These are phyloP conservation scores for Polyploca ridens DNA, from an alignment of 2,888 invertebrate species.

Conservation along the genomic window DNA sequence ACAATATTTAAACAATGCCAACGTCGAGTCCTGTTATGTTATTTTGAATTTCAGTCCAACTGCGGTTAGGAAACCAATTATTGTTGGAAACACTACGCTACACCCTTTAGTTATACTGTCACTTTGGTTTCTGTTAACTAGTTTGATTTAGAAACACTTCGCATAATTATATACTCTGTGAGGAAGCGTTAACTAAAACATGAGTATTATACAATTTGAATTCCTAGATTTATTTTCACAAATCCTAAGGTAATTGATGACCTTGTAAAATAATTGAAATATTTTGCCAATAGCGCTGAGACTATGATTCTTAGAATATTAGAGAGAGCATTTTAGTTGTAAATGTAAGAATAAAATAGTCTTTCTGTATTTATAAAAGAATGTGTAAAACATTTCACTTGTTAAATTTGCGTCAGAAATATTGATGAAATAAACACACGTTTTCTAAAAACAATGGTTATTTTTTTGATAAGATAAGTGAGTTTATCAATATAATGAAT, in stretches of 20 bases:
- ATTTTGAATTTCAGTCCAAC: constrained; percentile 42
- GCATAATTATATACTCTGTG: constrained; percentile 40
- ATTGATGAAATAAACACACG: not conserved
- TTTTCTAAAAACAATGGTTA: not conserved
- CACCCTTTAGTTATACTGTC: constrained; percentile 22
- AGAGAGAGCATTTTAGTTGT: not conserved
- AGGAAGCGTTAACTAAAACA: not conserved
- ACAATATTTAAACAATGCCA: constrained; percentile 36
- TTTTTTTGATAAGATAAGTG: not conserved
- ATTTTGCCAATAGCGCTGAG: too few relatives aligned
- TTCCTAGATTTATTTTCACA: not conserved
- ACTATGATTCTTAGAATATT: too few relatives aligned
- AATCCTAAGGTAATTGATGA: too few relatives aligned
- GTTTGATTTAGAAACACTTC: constrained; percentile 21
- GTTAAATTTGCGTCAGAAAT: too few relatives aligned
- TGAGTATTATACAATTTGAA: not conserved
- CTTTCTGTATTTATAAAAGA: too few relatives aligned
- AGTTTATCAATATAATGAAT: constrained; percentile 16
- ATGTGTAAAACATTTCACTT: too few relatives aligned
- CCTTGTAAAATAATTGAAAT: too few relatives aligned
- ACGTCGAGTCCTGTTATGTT: constrained; percentile 35
- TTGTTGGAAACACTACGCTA: constrained; percentile 48
- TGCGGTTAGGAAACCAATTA: constrained; percentile 61
- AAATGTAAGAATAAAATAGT: too few relatives aligned
- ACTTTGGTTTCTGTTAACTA: constrained; percentile 1